phyloP scores from a whole-genome alignment of 2,888 invertebrate genomes.

The Philereme transversata region DNA sequence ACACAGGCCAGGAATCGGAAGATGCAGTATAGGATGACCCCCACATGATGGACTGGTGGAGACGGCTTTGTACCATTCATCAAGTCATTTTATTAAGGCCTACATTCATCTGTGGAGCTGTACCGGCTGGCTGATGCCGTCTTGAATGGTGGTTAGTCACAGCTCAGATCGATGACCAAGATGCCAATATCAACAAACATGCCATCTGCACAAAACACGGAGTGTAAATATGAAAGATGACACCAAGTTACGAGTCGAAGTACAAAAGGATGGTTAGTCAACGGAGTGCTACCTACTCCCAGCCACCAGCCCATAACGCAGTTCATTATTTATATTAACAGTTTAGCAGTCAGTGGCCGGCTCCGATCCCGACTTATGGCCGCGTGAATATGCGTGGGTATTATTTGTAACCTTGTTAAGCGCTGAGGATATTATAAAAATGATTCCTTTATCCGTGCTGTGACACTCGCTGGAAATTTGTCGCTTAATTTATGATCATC shows the following conservation, averaged over 20 bases:
- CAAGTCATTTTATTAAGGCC: too few relatives aligned
- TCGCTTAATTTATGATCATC: constrained; percentile 79
- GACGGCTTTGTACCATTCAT: too few relatives aligned
- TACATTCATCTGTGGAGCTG: too few relatives aligned
- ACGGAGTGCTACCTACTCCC: constrained; percentile 72
- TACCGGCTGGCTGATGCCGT: too few relatives aligned
- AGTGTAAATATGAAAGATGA: constrained; percentile 35
- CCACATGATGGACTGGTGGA: too few relatives aligned
- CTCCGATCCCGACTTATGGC: constrained; percentile 77
- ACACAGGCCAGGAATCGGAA: too few relatives aligned
- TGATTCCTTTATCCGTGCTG: constrained; percentile 82
- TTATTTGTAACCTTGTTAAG: constrained; percentile 83
- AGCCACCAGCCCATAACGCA: constrained; percentile 69
- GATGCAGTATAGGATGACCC: too few relatives aligned
- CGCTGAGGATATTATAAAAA: constrained; percentile 84
- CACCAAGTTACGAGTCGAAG: constrained; percentile 60
- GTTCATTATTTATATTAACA: constrained; percentile 84
- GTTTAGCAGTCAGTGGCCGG: constrained; percentile 81
- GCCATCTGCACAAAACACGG: constrained; percentile 33
- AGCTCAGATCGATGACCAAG: constrained; percentile 39
- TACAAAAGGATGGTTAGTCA: constrained; percentile 79
- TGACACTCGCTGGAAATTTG: constrained; percentile 83
- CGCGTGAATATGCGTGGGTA: constrained; percentile 83
- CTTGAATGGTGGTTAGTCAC: constrained; percentile 1
- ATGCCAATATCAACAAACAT: constrained; percentile 43